Conservation (phyloP, 1,140 invertebrate species). For the Phocides pigmalion region DNA sequence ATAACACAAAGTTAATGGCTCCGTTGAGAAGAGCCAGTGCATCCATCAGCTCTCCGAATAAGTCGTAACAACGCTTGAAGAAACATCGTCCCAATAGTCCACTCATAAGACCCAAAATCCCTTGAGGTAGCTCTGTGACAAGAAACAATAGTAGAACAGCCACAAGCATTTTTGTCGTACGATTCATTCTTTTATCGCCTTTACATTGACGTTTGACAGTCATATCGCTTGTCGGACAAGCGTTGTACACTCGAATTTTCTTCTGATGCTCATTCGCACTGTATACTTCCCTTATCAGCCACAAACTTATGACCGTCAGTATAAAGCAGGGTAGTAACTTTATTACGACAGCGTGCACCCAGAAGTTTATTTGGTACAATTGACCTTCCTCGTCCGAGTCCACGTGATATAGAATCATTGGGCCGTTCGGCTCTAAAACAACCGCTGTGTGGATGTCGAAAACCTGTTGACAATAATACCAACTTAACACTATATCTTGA, state of each 20-base stretch:
- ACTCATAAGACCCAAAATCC: conserved; percentile 89
- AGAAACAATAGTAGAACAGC: conserved; percentile 94
- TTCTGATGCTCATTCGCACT: conserved; percentile 75
- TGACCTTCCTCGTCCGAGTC: conserved; percentile 85
- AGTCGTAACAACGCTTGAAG: conserved; percentile 89
- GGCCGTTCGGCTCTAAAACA: conserved; percentile 68
- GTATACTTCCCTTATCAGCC: conserved; percentile 89
- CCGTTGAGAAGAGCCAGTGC: conserved; percentile 95
- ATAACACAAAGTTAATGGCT: conserved; percentile 96
- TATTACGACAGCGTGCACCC: conserved; percentile 93
- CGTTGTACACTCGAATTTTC: conserved; percentile 66
- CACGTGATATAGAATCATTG: conserved; percentile 87
- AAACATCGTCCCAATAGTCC: conserved; percentile 89
- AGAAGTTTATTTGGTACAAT: conserved; percentile 89
- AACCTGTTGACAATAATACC: conserved; percentile 51
- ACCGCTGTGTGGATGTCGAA: conserved; percentile 74
- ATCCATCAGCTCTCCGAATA: conserved; percentile 95
- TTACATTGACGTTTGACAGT: conserved; percentile 87
- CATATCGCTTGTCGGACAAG: conserved; percentile 73
- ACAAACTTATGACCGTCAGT: conserved; percentile 91
- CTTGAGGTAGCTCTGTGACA: conserved; percentile 94
- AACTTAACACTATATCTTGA: neutral
- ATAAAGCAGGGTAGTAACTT: conserved; percentile 93
- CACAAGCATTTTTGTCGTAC: conserved; percentile 95
- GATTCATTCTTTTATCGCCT: conserved; percentile 86